phyloP scores from a whole-genome alignment of 2,113 vertebrate species.

The Clinocottus analis region DNA sequence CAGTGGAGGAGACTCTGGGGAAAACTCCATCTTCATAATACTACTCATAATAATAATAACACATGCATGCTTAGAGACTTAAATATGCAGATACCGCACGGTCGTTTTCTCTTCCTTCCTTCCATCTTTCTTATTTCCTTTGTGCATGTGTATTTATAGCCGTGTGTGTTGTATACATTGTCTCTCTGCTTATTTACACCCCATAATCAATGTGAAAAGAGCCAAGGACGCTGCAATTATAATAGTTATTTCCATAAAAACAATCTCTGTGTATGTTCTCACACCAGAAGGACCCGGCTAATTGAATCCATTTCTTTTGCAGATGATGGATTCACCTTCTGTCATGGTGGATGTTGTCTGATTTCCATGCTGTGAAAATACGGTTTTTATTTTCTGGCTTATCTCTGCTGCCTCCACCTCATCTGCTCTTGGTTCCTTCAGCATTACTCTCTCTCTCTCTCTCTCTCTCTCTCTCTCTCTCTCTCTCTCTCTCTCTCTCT shows the following conservation, averaged over 20 bases:
- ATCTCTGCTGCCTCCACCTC: conserved; percentile 68
- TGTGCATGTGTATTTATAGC: not conserved
- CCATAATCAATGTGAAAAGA: conserved; percentile 66
- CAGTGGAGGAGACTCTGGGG: conserved; percentile 64
- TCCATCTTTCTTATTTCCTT: not conserved
- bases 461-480: conserved; percentile 33
- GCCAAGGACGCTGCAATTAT: conserved; percentile 55
- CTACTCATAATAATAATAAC: conserved; percentile 42
- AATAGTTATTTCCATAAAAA: conserved; percentile 77
- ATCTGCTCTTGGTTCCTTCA: conserved; percentile 56
- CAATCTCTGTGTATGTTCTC: conserved; percentile 64
- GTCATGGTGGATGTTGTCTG: conserved; percentile 76
- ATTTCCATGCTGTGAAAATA: conserved; percentile 75
- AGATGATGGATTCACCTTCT: conserved; percentile 77
- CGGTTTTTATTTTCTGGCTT: conserved; percentile 74
- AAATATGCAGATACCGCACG: conserved; percentile 15
- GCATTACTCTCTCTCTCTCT: conserved; percentile 16
- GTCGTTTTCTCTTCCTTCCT: not conserved
- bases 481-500: conserved; percentile 23
- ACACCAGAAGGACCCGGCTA: conserved; percentile 71
- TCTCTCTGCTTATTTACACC: conserved; percentile 58
- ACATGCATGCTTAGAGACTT: conserved; percentile 40
- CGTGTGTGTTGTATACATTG: conserved; percentile 3
- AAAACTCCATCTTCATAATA: conserved; percentile 55
- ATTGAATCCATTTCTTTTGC: conserved; percentile 79